Evolutionary conservation across 2,888 invertebrate genomes (phyloP), one percentile per base, ranked within the genome.

Genomic region (Drosophila prostipennis): DNA sequence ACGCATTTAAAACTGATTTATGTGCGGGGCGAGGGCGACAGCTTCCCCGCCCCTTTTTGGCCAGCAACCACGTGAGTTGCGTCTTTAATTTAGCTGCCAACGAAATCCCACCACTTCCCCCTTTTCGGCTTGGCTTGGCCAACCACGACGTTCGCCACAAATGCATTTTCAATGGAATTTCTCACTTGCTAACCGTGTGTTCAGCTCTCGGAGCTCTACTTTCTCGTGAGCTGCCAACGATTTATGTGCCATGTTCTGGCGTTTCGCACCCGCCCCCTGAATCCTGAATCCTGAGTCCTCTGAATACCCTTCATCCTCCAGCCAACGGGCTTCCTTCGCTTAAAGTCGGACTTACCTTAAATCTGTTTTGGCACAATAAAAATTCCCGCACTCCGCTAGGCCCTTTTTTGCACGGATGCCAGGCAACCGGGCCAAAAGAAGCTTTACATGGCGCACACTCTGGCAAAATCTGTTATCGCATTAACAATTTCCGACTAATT

Each of bases 401-500:
- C 51, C 46, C 19, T 48, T 36, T 51, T 42, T 26, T 13, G 34
- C 37, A 19, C 29, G 49, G 48, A 7, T 54, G 40, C 52, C 40
- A 42, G 70, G 49, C 59, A 61, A 51, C 70, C 37, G 16, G 46
- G 52, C 45, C 57, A 52, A 69, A 65, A 52, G 58, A 64, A 65
- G 72, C 72, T 48, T 46, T 59, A 59, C 74, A 73, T 65, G 78
- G 61, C 61, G 74, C 68, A 57, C 60, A 72, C 52, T 42, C 64
- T 55, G 55, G 49, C 52, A 60, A 77, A 76, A 79, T 76, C 76
- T 77, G 63, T 84, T 86, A 83, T 80, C 80, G 79, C 86, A 83
- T 84, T 84, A 86, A 80, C 83, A 80, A 76, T 84, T 86, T 86
- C 79, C 79, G 68, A 80, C 83, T 79, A 86, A 86, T 84, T 82